Base-by-base conservation (phyloP, 2,797 vertebrate genomes). In the Crenuchus spilurus region DNA sequence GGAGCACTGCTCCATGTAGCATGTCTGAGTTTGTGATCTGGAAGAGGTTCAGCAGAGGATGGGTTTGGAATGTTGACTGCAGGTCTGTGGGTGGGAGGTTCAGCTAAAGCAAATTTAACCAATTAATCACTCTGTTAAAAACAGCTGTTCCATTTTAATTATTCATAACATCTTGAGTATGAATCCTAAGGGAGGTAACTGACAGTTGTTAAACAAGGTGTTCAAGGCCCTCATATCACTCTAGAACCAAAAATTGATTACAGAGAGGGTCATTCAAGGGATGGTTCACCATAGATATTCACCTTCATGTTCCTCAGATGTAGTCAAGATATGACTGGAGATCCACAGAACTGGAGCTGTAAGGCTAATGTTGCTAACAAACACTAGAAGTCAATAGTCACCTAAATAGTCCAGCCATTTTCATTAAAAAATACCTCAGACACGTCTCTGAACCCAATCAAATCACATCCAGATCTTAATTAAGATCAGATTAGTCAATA, bases 121-220 rank as follows among this genome's bases (percentile, higher is more conserved):
- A 71, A 71, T 61, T 60, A 74, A 65, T 66, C 77, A 74, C 44
- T 30, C 51, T 57, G 66, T 69, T 74, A 70, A 28, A 44, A 60
- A 78, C 71, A 65, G 51, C 65, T 24, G 49, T 42, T 57, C 58
- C 49, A 52, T 70, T 64, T 78, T 37, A 72, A 73, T 64, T 74
- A 74, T 74, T 69, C 71, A 78, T 58, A 31, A 16, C 31, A 60
- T 68, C 65, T 51, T 63, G n/a, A 9, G 31, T 26, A 28, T 26
- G 6, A 44, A 6, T 44, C 39, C 11, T 44, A 26, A 28, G 39
- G 37, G 39, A 14, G 6, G 44, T 41, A 6, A 24, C 20, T 28
- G 22, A n/a, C 37, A 62, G 37, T 42, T 42, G 60, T 39, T 62
- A 24, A 62, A 44, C 39, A 44, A 41, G 20, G 22, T 44, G 13